Evolutionary conservation across 2,797 vertebrate species (phyloP).

Genomic region (Acropternis orthonyx): DNA sequence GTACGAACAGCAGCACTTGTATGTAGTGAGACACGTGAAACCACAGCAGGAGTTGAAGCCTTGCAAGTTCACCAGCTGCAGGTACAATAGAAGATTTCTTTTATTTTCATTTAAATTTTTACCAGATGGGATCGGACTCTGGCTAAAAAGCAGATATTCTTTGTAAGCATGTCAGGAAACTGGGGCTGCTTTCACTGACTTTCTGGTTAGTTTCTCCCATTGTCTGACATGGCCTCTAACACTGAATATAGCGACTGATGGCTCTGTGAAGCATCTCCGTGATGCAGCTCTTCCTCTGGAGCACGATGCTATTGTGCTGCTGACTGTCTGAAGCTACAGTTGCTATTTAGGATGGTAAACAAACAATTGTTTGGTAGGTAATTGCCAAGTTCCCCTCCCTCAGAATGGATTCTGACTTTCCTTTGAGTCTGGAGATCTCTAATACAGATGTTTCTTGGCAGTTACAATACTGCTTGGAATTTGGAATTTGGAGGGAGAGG

Average conservation of each 20-base stretch:
- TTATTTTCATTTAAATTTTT: background rate
- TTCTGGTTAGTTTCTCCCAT: background rate
- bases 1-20: background rate
- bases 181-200: background rate
- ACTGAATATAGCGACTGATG: background rate
- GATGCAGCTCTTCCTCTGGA: background rate
- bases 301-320: background rate
- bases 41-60: background rate
- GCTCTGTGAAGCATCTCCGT: background rate
- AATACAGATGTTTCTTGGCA: background rate
- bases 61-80: background rate
- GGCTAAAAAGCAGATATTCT: background rate
- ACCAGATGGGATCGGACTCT: background rate
- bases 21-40: background rate
- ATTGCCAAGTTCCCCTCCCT: background rate
- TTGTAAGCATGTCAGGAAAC: background rate
- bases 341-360: background rate
- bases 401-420: background rate
- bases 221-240: rapidly evolving
- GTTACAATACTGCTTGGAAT: background rate
- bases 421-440: background rate
- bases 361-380: background rate
- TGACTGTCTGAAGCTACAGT: background rate
- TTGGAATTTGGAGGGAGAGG: background rate
- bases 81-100: background rate